These are phyloP conservation scores for Acanthochromis polyacanthus DNA, from an alignment of 2,113 vertebrate genomes.

Conservation along the genomic window DNA sequence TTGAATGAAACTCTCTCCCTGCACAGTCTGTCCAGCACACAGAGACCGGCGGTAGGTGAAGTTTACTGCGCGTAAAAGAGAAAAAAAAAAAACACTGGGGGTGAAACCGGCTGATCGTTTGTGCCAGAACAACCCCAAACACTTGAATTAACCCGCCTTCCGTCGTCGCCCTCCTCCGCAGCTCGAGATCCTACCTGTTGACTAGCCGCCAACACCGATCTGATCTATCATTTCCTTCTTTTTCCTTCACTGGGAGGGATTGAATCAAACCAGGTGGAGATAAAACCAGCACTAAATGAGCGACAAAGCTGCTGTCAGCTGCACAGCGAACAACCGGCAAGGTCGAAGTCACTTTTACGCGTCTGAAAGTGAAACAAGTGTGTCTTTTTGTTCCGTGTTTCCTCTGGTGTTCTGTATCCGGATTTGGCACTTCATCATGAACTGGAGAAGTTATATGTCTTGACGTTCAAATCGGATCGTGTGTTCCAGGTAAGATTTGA, in stretches of 20 bases:
- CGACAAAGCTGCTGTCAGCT: background rate
- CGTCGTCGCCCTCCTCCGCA: slow-evolving; percentile 32
- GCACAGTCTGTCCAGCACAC: slow-evolving; percentile 1
- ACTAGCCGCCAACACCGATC: slow-evolving; percentile 11
- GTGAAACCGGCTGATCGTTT: background rate
- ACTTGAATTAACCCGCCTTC: slow-evolving; percentile 17
- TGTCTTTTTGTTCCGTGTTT: background rate
- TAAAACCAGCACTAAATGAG: background rate
- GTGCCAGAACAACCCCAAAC: background rate
- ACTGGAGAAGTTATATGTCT: background rate
- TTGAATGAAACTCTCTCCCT: background rate
- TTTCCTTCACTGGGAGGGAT: background rate
- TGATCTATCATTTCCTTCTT: slow-evolving; percentile 16
- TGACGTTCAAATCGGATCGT: background rate
- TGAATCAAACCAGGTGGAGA: slow-evolving; percentile 24
- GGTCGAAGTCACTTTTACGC: background rate
- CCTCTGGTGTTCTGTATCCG: background rate
- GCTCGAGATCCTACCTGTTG: slow-evolving; percentile 73
- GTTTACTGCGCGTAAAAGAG: background rate
- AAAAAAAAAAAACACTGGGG: background rate
- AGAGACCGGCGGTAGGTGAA: background rate
- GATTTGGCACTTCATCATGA: background rate
- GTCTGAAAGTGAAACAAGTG: slow-evolving; percentile 54
- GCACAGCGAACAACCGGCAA: background rate
- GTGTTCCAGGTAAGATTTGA: slow-evolving; percentile 59